Evolutionary conservation across 2,888 invertebrate species (phyloP).

Genomic region (Heliconius charithonia): DNA sequence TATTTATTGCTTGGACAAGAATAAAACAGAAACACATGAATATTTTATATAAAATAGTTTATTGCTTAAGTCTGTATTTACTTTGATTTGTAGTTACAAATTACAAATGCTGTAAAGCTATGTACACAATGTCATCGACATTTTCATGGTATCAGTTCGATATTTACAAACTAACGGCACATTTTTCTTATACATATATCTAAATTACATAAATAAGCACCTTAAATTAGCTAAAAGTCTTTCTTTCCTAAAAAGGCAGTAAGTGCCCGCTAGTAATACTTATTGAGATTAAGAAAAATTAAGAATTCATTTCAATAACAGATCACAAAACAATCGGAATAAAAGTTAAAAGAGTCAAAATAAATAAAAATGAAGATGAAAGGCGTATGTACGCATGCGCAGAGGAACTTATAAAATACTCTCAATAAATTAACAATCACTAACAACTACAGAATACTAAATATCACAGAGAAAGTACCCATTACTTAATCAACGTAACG

Average conservation of each 20-base stretch:
- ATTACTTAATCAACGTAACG: conserved; percentile 80
- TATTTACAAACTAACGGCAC: conserved; percentile 71
- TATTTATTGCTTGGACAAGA: conserved; percentile 54
- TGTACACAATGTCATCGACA: conserved; percentile 49
- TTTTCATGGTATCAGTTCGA: conserved; percentile 68
- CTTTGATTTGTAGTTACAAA: conserved; percentile 64
- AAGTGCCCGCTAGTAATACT: conserved; percentile 71
- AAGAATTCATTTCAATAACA: conserved; percentile 37
- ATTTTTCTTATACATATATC: conserved; percentile 56
- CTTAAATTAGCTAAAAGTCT: conserved; percentile 75
- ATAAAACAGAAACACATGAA: conserved; percentile 55
- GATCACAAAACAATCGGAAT: conserved; percentile 43
- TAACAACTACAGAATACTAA: conserved; percentile 79
- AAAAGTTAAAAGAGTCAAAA: conserved; percentile 43
- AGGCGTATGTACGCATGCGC: conserved; percentile 37
- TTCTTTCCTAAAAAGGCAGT: conserved; percentile 75
- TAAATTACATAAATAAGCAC: conserved; percentile 73
- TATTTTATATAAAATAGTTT: conserved; percentile 54
- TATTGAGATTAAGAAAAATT: conserved; percentile 61
- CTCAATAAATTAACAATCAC: conserved; percentile 78
- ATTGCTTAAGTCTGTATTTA: conserved; percentile 66
- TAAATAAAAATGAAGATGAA: conserved; percentile 46
- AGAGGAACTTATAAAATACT: conserved; percentile 73
- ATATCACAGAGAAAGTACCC: conserved; percentile 84
- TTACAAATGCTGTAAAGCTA: conserved; percentile 46